Conservation (phyloP, 2,888 invertebrate species). For the Caenorhabditis sulstoni region DNA sequence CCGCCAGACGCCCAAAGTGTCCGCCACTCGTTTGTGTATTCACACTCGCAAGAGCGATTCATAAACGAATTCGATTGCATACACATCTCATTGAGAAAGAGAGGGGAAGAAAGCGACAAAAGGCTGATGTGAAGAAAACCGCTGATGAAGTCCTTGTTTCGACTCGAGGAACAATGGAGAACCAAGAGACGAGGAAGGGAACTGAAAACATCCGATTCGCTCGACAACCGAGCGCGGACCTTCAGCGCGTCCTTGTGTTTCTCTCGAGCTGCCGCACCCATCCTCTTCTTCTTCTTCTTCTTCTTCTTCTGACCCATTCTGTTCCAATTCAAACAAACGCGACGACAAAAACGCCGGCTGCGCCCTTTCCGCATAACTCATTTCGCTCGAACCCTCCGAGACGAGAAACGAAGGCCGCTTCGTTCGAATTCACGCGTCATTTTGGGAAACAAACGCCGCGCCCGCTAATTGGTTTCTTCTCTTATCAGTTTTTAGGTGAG, state of each 20-base stretch:
- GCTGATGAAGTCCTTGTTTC: too few relatives aligned
- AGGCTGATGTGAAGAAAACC: too few relatives aligned
- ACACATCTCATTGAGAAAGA: slow-evolving; percentile 31
- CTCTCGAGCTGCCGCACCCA: neutral
- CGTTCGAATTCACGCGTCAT: slow-evolving; percentile 2
- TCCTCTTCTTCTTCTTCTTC: neutral
- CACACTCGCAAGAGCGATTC: slow-evolving; percentile 25
- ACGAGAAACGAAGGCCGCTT: slow-evolving; percentile 11
- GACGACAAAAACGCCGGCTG: slow-evolving; percentile 25
- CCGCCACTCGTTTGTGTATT: slow-evolving; percentile 41
- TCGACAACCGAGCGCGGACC: too few relatives aligned
- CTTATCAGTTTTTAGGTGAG: slow-evolving; percentile 14
- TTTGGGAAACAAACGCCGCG: slow-evolving; percentile 1
- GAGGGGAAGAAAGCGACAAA: slow-evolving; percentile 1
- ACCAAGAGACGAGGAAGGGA: neutral
- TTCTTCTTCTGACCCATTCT: neutral
- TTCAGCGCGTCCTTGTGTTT: too few relatives aligned
- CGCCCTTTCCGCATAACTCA: slow-evolving; percentile 26
- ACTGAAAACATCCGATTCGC: neutral
- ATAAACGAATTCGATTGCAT: slow-evolving; percentile 47
- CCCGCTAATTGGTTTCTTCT: neutral
- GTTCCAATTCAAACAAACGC: slow-evolving; percentile 11
- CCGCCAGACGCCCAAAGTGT: neutral
- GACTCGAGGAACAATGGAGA: neutral
- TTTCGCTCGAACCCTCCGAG: slow-evolving; percentile 22